Evolutionary conservation across 2,888 invertebrate species (phyloP).

Genomic region (Autographa pulchrina): DNA sequence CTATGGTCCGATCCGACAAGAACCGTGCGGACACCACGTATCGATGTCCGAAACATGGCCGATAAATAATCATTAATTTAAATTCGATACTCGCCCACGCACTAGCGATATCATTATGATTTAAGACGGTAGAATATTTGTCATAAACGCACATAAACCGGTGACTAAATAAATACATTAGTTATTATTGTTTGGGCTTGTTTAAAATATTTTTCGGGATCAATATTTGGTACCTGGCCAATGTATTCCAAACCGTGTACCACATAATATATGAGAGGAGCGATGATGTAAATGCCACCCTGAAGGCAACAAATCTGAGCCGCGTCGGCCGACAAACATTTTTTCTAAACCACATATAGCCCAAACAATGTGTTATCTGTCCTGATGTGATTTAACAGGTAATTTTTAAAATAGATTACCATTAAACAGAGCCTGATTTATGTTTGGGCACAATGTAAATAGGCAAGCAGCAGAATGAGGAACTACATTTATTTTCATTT

Average conservation of each 20-base stretch:
- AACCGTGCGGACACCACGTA: conserved; percentile 69
- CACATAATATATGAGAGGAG: conserved; percentile 78
- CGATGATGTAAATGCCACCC: conserved; percentile 84
- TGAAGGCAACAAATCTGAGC: conserved; percentile 83
- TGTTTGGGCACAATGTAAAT: conserved; percentile 84
- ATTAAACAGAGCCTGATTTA: conserved; percentile 85
- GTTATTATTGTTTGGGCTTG: conserved; percentile 41
- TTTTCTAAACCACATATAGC: conserved; percentile 82
- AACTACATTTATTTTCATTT: conserved; percentile 90
- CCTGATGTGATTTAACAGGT: conserved; percentile 89
- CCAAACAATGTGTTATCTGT: conserved; percentile 87
- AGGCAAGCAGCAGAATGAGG: conserved; percentile 87
- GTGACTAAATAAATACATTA: conserved; percentile 49
- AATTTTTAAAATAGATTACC: conserved; percentile 87
- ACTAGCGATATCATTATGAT: conserved; percentile 76
- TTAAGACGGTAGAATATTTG: conserved; percentile 71
- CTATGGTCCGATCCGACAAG: conserved; percentile 63
- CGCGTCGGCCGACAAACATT: conserved; percentile 83
- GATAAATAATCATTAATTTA: conserved; percentile 84
- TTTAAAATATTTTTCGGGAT: conserved; percentile 50
- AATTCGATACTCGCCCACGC: conserved; percentile 81
- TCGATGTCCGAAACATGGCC: conserved; percentile 75
- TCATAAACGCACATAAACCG: conserved; percentile 56
- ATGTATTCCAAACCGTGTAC: conserved; percentile 69
- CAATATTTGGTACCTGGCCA: conserved; percentile 66